Evolutionary conservation across 2,888 invertebrate genomes (phyloP), one percentile per base, ranked within the genome.

Genomic region (Subacronicta megacephala): DNA sequence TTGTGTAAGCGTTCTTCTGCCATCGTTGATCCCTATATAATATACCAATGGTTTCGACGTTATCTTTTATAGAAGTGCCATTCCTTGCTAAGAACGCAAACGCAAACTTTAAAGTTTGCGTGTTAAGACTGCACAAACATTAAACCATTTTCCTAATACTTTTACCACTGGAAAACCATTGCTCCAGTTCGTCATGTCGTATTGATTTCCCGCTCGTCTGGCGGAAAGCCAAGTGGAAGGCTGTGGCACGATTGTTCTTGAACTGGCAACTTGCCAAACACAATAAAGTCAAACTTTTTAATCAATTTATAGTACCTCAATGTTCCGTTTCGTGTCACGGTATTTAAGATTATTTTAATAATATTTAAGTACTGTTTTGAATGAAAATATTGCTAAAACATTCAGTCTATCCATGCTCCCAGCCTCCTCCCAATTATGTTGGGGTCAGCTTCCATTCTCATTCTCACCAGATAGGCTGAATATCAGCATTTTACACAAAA

Each of bases 191-290:
- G 62, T 66, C 63, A 62, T 59, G 68, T 56, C 56, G 33, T 61
- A 83, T 85, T 75, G 80, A 85, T 85, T 81, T 75, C 72, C 70
- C 52, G 60, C 63, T 26, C 49, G 36, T 33, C 69, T 87, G 87
- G 87, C 77, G 37, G 35, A 47, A 33, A 67, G 84, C 87, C 87
- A 87, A 80, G 68, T 57, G 59, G 67, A 77, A 77, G 81, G 77
- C 73, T 76, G 76, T 68, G 63, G 63, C 72, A 71, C 73, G 61
- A 76, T 79, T 77, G 79, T 81, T 73, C 58, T 69, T 46, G 70
- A 18, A 56, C 56, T 84, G 86, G 85, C 75, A 37, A 16, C 9
- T 15, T 26, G 82, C 84, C 85, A 83, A 75, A 62, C 62, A 64
- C 65, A 23, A 29, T 36, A 23, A 41, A 35, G 35, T 33, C 9